A percentile compares a stretch with the other conserved stretches of the same genome.
phyloP scores from a whole-genome alignment of 2,888 invertebrate species.

The Galerucella pusilla region DNA sequence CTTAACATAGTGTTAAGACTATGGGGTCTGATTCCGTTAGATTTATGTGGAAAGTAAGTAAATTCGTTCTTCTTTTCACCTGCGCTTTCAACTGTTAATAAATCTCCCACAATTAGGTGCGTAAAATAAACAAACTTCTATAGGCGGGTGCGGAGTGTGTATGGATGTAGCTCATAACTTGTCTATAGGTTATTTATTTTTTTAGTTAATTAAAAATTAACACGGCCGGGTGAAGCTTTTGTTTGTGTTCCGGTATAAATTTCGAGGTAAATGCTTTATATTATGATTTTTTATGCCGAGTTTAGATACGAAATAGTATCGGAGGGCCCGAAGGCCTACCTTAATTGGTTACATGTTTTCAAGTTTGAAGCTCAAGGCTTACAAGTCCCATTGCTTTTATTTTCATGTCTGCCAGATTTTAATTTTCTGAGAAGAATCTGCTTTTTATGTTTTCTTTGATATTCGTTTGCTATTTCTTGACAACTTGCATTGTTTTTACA shows the following conservation, averaged over 20 bases:
- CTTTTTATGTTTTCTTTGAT: slow-evolving; percentile 11
- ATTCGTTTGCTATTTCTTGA: slow-evolving; percentile 12
- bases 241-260: slow-evolving; percentile 4
- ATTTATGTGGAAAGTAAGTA: slow-evolving; percentile 38
- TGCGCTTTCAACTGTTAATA: slow-evolving; percentile 30
- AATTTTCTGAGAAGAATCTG: slow-evolving; percentile 16
- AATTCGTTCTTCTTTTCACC: slow-evolving; percentile 33
- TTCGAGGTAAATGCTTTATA: slow-evolving; percentile 3
- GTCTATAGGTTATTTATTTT: background rate
- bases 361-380: slow-evolving; percentile 58
- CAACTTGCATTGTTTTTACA: background rate
- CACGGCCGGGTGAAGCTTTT: background rate
- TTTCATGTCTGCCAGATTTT: slow-evolving; percentile 41
- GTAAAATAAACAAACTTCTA: slow-evolving; percentile 23
- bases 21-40: slow-evolving; percentile 39
- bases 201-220: slow-evolving; percentile 7
- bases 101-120: slow-evolving; percentile 30
- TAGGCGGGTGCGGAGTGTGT: background rate
- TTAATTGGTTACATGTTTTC: slow-evolving; percentile 62
- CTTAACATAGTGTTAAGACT: slow-evolving; percentile 38
- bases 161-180: no score
- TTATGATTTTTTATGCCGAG: slow-evolving; percentile 6
- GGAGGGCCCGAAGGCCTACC: slow-evolving; percentile 52
- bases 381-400: slow-evolving; percentile 54
- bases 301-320: slow-evolving; percentile 47